Base-by-base conservation (phyloP, 2,113 vertebrate species). In the Vanacampus margaritifer region DNA sequence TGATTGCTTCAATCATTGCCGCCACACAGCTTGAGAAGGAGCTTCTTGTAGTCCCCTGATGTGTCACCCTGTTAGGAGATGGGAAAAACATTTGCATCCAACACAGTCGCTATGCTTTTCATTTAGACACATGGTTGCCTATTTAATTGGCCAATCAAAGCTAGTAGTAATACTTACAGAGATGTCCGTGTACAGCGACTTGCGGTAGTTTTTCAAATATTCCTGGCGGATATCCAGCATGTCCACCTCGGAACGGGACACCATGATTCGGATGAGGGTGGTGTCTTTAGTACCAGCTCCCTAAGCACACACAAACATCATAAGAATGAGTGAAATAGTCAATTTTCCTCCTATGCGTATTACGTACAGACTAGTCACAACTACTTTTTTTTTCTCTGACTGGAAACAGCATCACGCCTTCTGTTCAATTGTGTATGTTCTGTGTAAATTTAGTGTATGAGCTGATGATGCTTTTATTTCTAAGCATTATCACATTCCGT, bases 41-140 rank as follows among this genome's bases (percentile, higher is more conserved):
- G 93, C 84, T 98, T 98, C 91, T 92, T 93, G 86, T 98, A 99
- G 88, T 98, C 97, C 67, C 97, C 97, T 16, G 97, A 99, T 70
- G 95, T 98, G 82, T 99, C 97, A 71, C 94, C 94, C 97, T 99
- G 85, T 76, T 65, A 89, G 70, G 13, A 5, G 70, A 56, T 57
- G 19, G 17, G 5, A 9, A 69, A 74, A 59, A 46, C 10, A 72
- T 60, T 75, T 3, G 21, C 2, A 71, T 32, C 43, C 14, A 36
- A 50, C 19, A 35, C 23, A 2, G 21, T 50, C 10, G 3, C 21
- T 50, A 11, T 11, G 17, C 2, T 57, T 65, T 62, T 13, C 21
- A 60, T 28, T 60, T 2, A 28, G 10, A 11, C 19, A 53, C 24
- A 4, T 7, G 24, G 26, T 36, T 6, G 19, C 3, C 19, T 48